Evolutionary conservation across 2,113 vertebrate genomes (phyloP), one percentile per base, ranked within the genome.

Genomic region (Camelus dromedarius): DNA sequence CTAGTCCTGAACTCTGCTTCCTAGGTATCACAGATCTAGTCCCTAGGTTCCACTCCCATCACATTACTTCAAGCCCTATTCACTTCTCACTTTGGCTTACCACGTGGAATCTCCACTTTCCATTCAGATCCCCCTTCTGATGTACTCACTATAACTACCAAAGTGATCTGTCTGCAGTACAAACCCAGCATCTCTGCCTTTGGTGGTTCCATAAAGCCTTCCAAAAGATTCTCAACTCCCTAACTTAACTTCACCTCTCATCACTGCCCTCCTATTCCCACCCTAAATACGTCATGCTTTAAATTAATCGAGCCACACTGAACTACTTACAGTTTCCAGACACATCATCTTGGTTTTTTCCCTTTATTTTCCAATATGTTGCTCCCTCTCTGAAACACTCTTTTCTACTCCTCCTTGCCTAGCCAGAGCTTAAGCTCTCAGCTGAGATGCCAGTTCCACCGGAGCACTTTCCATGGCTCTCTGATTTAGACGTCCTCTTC

Each of bases 371-470:
- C 67, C 67, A 73, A 15, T n/a, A 73, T 35, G 9, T 15, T 64
- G 42, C 32, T 70, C 30, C 77, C 32, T 76, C 5, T 85, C 20
- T 89, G 0, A 96, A 97, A 79, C 77, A 77, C 22, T 93, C 26
- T 84, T 89, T 58, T 83, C 62, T 87, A 9, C 35, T 75, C 50
- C 56, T 77, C 38, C 70, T 75, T 83, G 62, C n/a, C 80, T n/a
- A 90, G 69, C 30, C 15, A 91, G 96, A 86, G 16, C 62, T 89
- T 72, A 56, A 92, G 72, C 54, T 77, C 26, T 87, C 64, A 84
- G 16, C 72, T 82, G 62, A 81, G 18, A 46, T 56, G 20, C 48
- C 72, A 64, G 56, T 28, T 89, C 50, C 32, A 81, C 24, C 90
- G 96, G 76, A 94, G 70, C 86, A 79, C 54, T 75, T 58, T 75